These are phyloP conservation scores for Oncopeltus fasciatus DNA, from an alignment of 1,140 invertebrate species.

Conservation along the genomic window DNA sequence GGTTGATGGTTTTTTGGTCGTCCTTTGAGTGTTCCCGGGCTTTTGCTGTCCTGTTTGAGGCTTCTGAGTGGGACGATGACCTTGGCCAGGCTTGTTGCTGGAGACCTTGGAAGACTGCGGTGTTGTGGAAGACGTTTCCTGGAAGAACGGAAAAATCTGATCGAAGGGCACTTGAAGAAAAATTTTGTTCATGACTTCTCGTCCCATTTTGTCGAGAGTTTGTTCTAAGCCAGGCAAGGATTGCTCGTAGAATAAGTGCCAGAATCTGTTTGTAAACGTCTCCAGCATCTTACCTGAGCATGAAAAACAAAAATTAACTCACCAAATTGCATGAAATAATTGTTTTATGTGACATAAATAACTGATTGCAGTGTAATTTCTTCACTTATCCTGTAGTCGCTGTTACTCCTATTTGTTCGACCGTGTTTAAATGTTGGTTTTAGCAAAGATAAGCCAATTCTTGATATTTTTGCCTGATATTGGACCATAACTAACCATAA, in stretches of 20 bases:
- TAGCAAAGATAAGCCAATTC: too few relatives aligned
- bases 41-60: background rate
- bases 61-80: background rate
- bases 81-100: background rate
- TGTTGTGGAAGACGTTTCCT: background rate
- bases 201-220: constrained; percentile 23
- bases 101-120: background rate
- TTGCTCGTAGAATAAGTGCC: constrained; percentile 25
- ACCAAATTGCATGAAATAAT: too few relatives aligned
- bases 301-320: too few relatives aligned
- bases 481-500: too few relatives aligned
- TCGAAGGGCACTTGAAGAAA: constrained; percentile 26
- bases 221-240: constrained; percentile 25
- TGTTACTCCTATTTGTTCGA: too few relatives aligned
- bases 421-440: too few relatives aligned
- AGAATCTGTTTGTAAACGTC: constrained; percentile 25
- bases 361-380: too few relatives aligned
- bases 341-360: too few relatives aligned
- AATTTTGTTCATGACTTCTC: constrained; percentile 25
- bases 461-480: too few relatives aligned
- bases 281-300: constrained; percentile 25
- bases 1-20: background rate
- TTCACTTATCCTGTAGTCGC: too few relatives aligned
- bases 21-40: background rate
- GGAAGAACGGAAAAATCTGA: constrained; percentile 15